phyloP scores from a whole-genome alignment of 2,888 invertebrate genomes.

The Agrotis clavis region DNA sequence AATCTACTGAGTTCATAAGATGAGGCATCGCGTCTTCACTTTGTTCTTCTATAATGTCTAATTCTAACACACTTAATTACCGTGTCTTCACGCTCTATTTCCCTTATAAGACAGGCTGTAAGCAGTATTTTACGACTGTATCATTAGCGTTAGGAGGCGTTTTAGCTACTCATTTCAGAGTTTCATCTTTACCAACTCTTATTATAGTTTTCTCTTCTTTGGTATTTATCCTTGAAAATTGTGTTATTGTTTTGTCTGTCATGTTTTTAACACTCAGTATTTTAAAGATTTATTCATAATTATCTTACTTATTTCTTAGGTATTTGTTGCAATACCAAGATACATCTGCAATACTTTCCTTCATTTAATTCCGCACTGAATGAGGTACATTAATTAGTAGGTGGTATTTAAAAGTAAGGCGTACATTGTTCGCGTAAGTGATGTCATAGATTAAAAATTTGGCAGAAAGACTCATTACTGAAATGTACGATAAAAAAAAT shows the following conservation, averaged over 20 bases:
- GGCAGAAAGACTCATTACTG: constrained; percentile 1
- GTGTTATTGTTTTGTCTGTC: neutral
- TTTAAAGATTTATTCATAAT: too few species aligned
- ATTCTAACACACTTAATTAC: constrained; percentile 21
- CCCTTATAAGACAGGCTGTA: constrained; percentile 35
- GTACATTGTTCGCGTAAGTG: constrained; percentile 61
- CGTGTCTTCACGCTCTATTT: constrained; percentile 45
- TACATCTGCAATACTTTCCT: neutral
- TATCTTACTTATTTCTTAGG: neutral
- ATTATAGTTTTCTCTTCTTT: neutral
- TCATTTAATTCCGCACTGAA: constrained; percentile 35
- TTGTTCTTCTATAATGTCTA: constrained; percentile 12
- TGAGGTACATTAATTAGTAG: constrained; percentile 39
- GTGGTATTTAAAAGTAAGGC: constrained; percentile 48
- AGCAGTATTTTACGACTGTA: constrained; percentile 9
- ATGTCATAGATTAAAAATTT: constrained; percentile 24
- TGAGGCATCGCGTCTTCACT: neutral
- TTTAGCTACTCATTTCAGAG: neutral
- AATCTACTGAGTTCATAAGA: neutral
- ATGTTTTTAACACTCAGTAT: neutral
- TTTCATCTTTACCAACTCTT: neutral
- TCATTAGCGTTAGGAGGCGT: neutral
- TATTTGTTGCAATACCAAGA: neutral
- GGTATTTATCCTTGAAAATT: neutral
- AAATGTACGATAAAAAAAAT: neutral